Evolutionary conservation across 1,140 invertebrate species (phyloP), one percentile per base, ranked within the genome.

Genomic region (Tetraneura akinire): DNA sequence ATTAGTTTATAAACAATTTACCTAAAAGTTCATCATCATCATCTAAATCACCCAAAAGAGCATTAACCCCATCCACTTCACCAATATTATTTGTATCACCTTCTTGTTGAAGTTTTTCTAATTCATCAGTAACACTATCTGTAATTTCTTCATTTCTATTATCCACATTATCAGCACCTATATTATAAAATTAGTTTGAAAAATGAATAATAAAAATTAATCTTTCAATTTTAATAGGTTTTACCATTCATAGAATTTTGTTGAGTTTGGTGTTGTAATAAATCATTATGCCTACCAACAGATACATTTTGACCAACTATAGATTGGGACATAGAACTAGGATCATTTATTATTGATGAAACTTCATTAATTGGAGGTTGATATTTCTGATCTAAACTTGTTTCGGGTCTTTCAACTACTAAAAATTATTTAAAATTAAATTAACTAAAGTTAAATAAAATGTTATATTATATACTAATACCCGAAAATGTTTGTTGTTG

Each of bases 21-120:
- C 93, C 89, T 18, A 96, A 87, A 81, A 96, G 88, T 84, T 96
- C 94, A 84, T 96, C 94, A 84, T 96, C 94, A 82, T 95, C 94
- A 6, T 91, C 93, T 42, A 95, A 86, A 74, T 94, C 93, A 51
- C 90, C 92, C 80, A 95, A 87, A 85, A 94, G 92, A 84, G 93
- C 91, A 83, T 89, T 90, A 60, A 93, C 92, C 11, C 88, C 89
- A 84, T 90, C 90, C 83, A 92, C 90, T 87, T 92, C 92, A 14
- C 89, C 90, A 87, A 92, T 91, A 70, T 90, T 90, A 45, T 87
- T 42, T 21, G 57, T 66, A 21, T 82, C 84, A 49, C 90, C 88
- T 84, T 90, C 89, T 85, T 93, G 91, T 85, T 94, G 92, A 18
- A 94, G 85, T 83, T 94, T 94, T 83, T 94, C 92, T 81, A 95